phyloP scores from a whole-genome alignment of 35 echinoderm and acorn worm genomes.

The Acanthaster planci region DNA sequence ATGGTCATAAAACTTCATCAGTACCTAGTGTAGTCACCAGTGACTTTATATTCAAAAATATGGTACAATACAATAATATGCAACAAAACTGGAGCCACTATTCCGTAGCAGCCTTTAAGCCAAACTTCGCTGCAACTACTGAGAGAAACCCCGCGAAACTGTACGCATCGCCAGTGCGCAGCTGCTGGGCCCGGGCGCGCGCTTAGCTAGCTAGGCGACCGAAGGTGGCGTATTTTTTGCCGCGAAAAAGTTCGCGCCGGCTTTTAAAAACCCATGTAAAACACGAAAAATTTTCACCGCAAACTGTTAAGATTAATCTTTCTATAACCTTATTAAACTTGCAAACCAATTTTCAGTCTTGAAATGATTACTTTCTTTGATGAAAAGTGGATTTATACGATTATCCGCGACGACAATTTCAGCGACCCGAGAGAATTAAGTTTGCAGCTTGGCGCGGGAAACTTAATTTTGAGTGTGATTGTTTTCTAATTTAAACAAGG shows the following conservation, averaged over 20 bases:
- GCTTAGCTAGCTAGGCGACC: background rate
- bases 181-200: background rate
- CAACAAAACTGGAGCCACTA: background rate
- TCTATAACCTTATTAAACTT: too few relatives aligned
- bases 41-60: background rate
- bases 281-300: background rate
- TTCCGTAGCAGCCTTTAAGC: background rate
- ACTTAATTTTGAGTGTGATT: background rate
- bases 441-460: slow-evolving; percentile 8
- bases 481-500: background rate
- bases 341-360: too few relatives aligned
- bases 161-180: slow-evolving; percentile 27
- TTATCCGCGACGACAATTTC: background rate
- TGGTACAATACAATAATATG: background rate
- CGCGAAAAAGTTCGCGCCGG: slow-evolving; percentile 29
- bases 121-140: background rate
- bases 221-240: slow-evolving; percentile 32
- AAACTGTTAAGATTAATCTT: background rate
- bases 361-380: too few relatives aligned
- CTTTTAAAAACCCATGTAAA: slow-evolving; percentile 14
- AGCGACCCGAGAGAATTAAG: background rate
- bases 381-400: background rate
- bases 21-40: background rate
- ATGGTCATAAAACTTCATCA: background rate
- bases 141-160: slow-evolving; percentile 25